These are phyloP conservation scores for Macrosiphum euphorbiae DNA, from an alignment of 2,888 invertebrate genomes.

Conservation along the genomic window DNA sequence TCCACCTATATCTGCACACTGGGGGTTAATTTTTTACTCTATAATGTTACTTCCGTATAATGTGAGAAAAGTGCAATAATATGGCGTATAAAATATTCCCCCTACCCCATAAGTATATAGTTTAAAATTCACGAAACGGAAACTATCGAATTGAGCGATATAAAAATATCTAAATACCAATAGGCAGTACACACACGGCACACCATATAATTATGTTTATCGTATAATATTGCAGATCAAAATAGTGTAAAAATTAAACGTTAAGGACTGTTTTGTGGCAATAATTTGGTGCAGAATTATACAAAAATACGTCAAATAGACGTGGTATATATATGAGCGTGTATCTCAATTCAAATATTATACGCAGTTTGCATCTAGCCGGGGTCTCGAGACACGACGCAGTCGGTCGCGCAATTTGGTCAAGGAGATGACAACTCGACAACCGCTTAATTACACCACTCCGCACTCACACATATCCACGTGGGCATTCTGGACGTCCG, in stretches of 20 bases:
- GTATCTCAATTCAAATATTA: slow-evolving; percentile 15
- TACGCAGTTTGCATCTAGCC: neutral
- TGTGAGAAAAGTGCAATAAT: neutral
- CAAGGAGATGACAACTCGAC: slow-evolving; percentile 47
- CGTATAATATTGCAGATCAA: neutral
- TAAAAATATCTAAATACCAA: neutral
- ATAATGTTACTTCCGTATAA: neutral
- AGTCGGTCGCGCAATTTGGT: slow-evolving; percentile 33
- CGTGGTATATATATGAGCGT: neutral
- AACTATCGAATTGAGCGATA: neutral
- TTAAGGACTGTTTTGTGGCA: neutral
- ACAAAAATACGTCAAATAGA: neutral
- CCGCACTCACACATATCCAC: neutral
- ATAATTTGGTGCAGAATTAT: neutral
- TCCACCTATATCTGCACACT: neutral
- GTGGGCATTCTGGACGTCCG: slow-evolving; percentile 38
- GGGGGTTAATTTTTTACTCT: neutral
- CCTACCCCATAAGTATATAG: neutral
- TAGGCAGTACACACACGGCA: neutral
- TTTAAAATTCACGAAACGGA: neutral
- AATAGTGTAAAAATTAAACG: neutral
- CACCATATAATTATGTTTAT: neutral
- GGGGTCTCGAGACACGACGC: neutral
- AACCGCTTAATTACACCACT: slow-evolving; percentile 45
- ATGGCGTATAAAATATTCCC: neutral